These are phyloP conservation scores for Seira sanloemensis DNA, from an alignment of 2,888 invertebrate species.

Conservation along the genomic window DNA sequence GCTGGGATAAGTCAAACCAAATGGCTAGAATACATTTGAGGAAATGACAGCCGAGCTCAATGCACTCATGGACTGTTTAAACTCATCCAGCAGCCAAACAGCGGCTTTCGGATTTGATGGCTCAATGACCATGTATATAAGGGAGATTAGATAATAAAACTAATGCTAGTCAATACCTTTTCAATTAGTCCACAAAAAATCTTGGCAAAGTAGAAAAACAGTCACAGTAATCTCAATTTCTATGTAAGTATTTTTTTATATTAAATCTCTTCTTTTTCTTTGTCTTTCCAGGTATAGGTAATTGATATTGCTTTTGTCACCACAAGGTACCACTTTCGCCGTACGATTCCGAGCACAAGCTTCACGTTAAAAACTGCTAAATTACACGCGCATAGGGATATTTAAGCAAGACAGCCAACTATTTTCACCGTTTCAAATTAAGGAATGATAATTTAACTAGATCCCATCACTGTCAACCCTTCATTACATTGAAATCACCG, in stretches of 20 bases:
- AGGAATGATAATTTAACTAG: neutral
- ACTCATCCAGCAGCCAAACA: too few relatives aligned
- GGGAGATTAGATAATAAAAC: too few relatives aligned
- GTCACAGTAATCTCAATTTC: neutral
- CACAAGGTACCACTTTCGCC: neutral
- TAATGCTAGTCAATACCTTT: neutral
- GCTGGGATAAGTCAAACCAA: too few relatives aligned
- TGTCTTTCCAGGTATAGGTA: neutral
- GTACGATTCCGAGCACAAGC: neutral
- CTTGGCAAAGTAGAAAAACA: neutral
- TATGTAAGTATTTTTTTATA: too few relatives aligned
- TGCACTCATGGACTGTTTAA: too few relatives aligned
- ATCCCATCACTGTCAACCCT: neutral
- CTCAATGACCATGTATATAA: too few relatives aligned
- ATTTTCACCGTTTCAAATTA: neutral
- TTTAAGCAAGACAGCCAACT: too few relatives aligned
- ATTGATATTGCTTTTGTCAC: neutral
- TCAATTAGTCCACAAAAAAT: neutral
- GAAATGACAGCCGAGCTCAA: too few relatives aligned
- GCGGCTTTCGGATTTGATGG: too few relatives aligned
- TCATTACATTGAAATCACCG: neutral
- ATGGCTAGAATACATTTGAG: too few relatives aligned
- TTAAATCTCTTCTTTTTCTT: neutral
- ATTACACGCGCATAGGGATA: neutral
- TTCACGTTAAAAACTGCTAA: neutral